A percentile compares a stretch with the other conserved stretches of the same genome.
Conservation (phyloP, 2,113 vertebrate species). For the Pleuronectes platessa region DNA sequence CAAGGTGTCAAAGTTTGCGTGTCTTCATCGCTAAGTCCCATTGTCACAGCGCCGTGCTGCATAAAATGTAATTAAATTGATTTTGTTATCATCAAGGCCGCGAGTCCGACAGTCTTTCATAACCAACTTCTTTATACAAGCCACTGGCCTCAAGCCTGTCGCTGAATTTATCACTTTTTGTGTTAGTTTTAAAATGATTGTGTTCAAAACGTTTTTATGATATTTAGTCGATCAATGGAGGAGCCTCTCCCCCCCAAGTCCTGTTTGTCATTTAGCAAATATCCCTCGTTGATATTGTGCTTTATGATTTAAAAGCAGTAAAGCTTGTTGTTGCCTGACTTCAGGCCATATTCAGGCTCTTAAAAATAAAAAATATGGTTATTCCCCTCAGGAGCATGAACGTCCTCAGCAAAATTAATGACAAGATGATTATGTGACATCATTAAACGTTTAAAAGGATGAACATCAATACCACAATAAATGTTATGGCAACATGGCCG, state of each 20-base stretch:
- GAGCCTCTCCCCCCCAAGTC: not conserved
- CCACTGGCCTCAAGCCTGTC: not conserved
- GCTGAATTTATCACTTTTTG: not conserved
- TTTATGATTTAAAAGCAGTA: not conserved
- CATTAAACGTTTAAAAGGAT: not conserved
- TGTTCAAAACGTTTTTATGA: not conserved
- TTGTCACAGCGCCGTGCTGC: not conserved
- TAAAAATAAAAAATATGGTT: not conserved
- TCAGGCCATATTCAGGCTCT: not conserved
- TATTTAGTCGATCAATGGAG: not conserved
- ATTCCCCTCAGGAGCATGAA: not conserved
- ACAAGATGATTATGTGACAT: not conserved
- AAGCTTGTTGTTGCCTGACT: not conserved
- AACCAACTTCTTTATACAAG: too few relatives aligned
- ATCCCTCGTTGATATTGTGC: not conserved
- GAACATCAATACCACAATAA: not conserved
- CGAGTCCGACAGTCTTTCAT: not conserved
- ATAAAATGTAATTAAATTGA: not conserved
- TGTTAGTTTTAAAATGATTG: not conserved
- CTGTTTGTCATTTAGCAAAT: constrained; percentile 2
- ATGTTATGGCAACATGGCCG: not conserved
- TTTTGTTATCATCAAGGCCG: not conserved
- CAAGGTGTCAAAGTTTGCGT: not conserved
- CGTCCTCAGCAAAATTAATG: not conserved
- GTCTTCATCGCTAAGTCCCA: not conserved